Evolutionary conservation across 2,113 vertebrate species (phyloP), one percentile per base, ranked within the genome.

Genomic region (Bolborhynchus lineola): DNA sequence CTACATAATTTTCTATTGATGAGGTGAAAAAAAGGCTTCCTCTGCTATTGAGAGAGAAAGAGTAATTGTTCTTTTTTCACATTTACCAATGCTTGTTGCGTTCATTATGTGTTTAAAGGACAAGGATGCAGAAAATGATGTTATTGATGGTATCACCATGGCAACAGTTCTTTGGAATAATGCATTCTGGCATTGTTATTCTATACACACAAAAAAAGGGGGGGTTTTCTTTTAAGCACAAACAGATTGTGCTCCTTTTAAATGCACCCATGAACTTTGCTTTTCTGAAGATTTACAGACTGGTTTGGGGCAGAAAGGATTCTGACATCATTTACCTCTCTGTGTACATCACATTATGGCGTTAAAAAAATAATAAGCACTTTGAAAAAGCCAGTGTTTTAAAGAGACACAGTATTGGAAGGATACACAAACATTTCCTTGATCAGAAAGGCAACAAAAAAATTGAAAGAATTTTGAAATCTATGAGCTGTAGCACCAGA

Each of bases 71-170:
- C 96, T 97, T 93, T 94, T 93, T 93, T 72, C 93, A 89, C 72
- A 92, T 92, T 94, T 93, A 97, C 96, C 64, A 70, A 95, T 93
- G 94, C 97, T 95, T 94, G 93, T 97, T 96, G 95, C 78, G 53
- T 96, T 96, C 95, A 92, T 97, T 93, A 89, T 92, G 96, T 96
- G 97, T 96, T 97, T 97, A 95, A 96, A 96, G 95, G 97, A 98
- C 95, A 88, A 85, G 94, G 98, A 97, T 96, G 92, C 89, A 80
- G 97, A 96, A 97, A 98, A 97, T 94, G 69, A 93, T 97, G 97
- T 97, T 98, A 97, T 97, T 98, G 98, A 98, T 97, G 97, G 95
- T 87, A 93, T 98, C 65, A 18, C 97, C 97, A 97, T 98, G 90
- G 98, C 96, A 97, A 98, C 97, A 74, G 94, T 96, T 97, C 97